Evolutionary conservation across 1,140 invertebrate genomes (phyloP).

Genomic region (Pseudomyrmex sp.): DNA sequence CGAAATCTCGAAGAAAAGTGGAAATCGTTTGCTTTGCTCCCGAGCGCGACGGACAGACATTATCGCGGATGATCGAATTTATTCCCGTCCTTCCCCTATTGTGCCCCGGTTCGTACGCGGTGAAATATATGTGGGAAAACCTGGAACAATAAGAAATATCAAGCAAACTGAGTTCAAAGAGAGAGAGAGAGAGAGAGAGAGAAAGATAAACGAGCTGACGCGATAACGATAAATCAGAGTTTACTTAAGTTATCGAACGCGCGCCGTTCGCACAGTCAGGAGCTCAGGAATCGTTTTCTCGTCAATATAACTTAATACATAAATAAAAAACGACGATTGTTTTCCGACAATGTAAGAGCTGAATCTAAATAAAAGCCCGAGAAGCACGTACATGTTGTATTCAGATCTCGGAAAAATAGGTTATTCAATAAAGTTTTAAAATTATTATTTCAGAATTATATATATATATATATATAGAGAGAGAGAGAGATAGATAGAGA

Average conservation of each 20-base stretch:
- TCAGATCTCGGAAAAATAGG: neutral
- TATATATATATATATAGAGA: too few species aligned
- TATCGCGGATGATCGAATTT: conserved; percentile 52
- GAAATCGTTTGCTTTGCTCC: conserved; percentile 10
- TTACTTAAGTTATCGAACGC: conserved; percentile 48
- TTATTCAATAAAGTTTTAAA: neutral
- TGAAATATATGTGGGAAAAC: conserved; percentile 4
- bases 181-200: neutral
- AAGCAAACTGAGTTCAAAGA: conserved; percentile 7
- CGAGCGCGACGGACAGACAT: conserved; percentile 19
- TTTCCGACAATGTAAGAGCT: neutral
- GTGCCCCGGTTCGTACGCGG: neutral
- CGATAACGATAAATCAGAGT: conserved; percentile 49
- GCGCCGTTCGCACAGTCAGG: conserved; percentile 3
- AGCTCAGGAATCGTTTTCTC: neutral
- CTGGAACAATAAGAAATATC: conserved; percentile 48
- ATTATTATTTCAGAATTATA: neutral
- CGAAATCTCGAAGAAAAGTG: conserved; percentile 26
- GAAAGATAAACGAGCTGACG: conserved; percentile 30
- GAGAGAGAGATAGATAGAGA: too few species aligned
- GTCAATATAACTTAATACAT: neutral
- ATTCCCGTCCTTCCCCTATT: conserved; percentile 9
- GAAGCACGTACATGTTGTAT: neutral
- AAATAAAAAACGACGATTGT: conserved; percentile 3
- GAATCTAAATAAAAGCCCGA: neutral